phyloP scores from a whole-genome alignment of 2,113 vertebrate genomes.

The Lynx canadensis region DNA sequence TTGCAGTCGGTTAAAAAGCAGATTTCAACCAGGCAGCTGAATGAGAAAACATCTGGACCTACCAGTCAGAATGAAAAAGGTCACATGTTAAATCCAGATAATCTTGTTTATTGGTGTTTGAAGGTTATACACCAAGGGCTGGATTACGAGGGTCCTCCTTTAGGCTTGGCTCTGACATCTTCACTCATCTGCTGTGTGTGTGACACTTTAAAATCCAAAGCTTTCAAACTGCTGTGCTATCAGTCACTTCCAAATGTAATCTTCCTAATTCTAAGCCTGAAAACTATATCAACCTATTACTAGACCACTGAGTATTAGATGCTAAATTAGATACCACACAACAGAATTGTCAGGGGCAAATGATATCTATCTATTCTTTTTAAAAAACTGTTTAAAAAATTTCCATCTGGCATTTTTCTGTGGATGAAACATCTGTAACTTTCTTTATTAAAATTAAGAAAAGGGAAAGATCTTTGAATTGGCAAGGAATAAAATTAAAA shows the following conservation, averaged over 20 bases:
- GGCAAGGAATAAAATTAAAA: conserved; percentile 31
- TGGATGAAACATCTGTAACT: not conserved
- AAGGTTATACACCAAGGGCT: conserved; percentile 83
- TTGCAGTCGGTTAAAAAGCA: conserved; percentile 79
- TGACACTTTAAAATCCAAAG: conserved; percentile 65
- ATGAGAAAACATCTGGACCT: conserved; percentile 86
- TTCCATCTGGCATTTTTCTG: not conserved
- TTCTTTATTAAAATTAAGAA: conserved; percentile 45
- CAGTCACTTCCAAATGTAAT: conserved; percentile 24
- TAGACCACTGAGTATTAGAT: not conserved
- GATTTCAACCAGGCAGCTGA: conserved; percentile 82
- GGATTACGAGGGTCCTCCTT: conserved; percentile 80
- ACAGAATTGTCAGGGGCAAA: not conserved
- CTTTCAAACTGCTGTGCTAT: not conserved
- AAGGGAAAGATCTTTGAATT: conserved; percentile 28
- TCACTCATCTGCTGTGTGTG: conserved; percentile 75
- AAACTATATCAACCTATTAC: not conserved
- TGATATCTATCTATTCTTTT: conserved; percentile 21
- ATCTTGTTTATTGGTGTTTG: conserved; percentile 82
- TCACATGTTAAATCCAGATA: conserved; percentile 86
- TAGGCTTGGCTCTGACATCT: conserved; percentile 63
- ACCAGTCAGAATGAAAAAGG: conserved; percentile 85
- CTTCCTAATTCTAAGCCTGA: conserved; percentile 40
- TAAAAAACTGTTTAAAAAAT: conserved; percentile 35
- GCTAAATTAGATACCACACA: not conserved